Base-by-base conservation (phyloP, 2,797 vertebrate species). In the Limosa lapponica region DNA sequence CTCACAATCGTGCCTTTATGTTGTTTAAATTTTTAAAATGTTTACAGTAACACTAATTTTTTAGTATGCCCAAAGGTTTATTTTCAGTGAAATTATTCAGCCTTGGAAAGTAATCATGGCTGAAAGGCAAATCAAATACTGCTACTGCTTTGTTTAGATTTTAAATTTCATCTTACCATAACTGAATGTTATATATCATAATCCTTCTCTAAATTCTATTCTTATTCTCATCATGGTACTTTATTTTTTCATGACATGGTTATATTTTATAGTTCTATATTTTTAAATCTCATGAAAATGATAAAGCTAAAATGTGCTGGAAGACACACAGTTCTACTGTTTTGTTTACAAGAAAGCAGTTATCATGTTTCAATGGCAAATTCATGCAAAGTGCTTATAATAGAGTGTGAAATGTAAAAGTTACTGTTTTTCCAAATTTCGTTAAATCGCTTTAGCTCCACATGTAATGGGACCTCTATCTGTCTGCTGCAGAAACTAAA, bases 21-120 rank as follows among this genome's bases (percentile, higher is more conserved):
- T 72, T 90, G 41, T 85, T 97, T 93, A 89, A 78, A 89, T 82
- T 96, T 94, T 94, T 46, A 94, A 92, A 91, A 77, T 44, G 71
- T 91, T 89, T 91, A 82, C 48, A 77, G 11, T 94, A 80, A 46
- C 49, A 49, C 81, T 91, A 67, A 82, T 85, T 93, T 93, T 93
- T 91, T 43, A 49, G 3, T 71, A 54, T 91, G 22, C 55, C 74
- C 41, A 36, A 39, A 93, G 82, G 67, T 93, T 97, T 91, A 11
- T 95, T 93, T 94, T 91, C 23, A 67, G 28, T 78, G 36, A 80
- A 85, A 71, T 89, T 92, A 82, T 80, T 90, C 89, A 87, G 64
- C 65, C 16, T 59, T 81, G 71, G 48, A 85, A 89, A 85, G 11
- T 73, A 94, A 73, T 91, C 71, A 52, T 77, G 71, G 34, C 87